phyloP scores from a whole-genome alignment of 2,888 invertebrate genomes.

The Sphaerophoria rueppellii region DNA sequence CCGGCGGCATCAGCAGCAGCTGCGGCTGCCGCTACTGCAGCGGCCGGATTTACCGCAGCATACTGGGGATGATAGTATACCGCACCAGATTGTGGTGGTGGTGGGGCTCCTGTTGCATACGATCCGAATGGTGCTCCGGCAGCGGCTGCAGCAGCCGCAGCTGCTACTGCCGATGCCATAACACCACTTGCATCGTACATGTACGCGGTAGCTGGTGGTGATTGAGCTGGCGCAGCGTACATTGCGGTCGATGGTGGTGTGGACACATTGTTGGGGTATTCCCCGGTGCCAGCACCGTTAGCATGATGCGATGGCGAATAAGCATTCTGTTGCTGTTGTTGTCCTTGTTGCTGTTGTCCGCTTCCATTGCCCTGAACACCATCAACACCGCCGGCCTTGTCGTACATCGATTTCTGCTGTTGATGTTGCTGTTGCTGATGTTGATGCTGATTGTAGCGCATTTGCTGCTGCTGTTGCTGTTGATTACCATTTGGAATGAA shows the following conservation, averaged over 20 bases:
- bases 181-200: constrained; percentile 81
- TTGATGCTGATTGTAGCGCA: constrained; percentile 79
- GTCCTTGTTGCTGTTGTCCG: constrained; percentile 74
- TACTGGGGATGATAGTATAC: constrained; percentile 68
- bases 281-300: constrained; percentile 76
- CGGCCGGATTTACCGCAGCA: constrained; percentile 66
- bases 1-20: constrained; percentile 75
- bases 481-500: constrained; percentile 78
- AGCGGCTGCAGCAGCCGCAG: constrained; percentile 80
- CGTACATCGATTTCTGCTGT: constrained; percentile 74
- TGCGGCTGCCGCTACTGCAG: constrained; percentile 76
- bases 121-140: constrained; percentile 76
- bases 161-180: constrained; percentile 78
- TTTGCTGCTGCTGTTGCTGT: constrained; percentile 78
- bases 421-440: constrained; percentile 79
- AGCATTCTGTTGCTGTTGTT: constrained; percentile 76
- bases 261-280: constrained; percentile 78
- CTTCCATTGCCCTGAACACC: constrained; percentile 73
- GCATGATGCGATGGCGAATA: constrained; percentile 77
- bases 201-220: constrained; percentile 80
- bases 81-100: constrained; percentile 75
- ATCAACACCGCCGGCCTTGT: constrained; percentile 65
- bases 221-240: constrained; percentile 80
- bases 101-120: constrained; percentile 77
- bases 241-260: constrained; percentile 76